These are phyloP conservation scores for Montipora efflorescens DNA, from an alignment of 64 coral and sea anemone species.

Conservation along the genomic window DNA sequence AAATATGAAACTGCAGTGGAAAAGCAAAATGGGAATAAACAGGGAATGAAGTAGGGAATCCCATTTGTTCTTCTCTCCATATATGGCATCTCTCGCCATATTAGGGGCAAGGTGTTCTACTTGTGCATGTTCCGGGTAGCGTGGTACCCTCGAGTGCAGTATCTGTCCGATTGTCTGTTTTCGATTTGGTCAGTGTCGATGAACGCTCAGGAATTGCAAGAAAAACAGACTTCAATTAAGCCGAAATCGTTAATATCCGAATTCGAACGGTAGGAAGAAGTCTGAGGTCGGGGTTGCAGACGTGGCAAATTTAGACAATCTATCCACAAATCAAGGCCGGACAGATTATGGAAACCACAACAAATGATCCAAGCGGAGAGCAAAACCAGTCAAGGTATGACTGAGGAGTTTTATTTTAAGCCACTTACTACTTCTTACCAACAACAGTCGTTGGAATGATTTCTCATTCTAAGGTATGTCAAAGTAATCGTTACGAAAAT, in stretches of 20 bases:
- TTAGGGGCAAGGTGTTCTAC: constrained; percentile 1
- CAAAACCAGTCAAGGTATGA: constrained; percentile 16
- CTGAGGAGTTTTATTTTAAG: not conserved
- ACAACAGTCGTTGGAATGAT: not conserved
- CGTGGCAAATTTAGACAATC: constrained; percentile 16
- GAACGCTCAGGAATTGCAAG: not conserved
- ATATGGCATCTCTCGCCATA: constrained; percentile 38
- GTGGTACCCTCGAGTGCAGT: constrained; percentile 21
- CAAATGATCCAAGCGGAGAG: constrained; percentile 39
- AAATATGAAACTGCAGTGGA: not conserved
- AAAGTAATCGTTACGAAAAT: no score
- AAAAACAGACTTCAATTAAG: not conserved
- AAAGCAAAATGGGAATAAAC: not conserved
- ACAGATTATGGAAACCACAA: constrained; percentile 43
- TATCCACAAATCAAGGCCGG: not conserved
- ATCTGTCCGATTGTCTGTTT: constrained; percentile 28
- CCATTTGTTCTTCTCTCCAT: constrained; percentile 10
- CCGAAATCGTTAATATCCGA: not conserved
- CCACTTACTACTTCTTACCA: not conserved
- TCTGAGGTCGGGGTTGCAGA: not conserved
- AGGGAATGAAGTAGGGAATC: constrained; percentile 26
- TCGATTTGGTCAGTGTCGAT: not conserved
- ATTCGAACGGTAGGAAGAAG: not conserved
- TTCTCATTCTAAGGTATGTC: not conserved
- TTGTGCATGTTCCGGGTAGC: constrained; percentile 64